These are phyloP conservation scores for Platichthys flesus DNA, from an alignment of 2,113 vertebrate genomes.

Conservation along the genomic window DNA sequence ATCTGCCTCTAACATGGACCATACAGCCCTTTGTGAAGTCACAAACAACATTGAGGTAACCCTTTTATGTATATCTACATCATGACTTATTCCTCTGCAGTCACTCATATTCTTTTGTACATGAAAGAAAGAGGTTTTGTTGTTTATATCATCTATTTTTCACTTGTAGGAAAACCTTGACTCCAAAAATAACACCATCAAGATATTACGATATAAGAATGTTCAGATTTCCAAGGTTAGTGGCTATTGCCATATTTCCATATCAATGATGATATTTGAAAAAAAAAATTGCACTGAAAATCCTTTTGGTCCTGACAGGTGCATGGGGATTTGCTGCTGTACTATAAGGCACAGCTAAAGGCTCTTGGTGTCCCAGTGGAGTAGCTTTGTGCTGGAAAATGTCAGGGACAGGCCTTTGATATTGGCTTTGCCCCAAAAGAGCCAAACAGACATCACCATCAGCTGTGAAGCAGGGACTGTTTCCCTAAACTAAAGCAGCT, in stretches of 20 bases:
- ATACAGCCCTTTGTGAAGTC: constrained; percentile 74
- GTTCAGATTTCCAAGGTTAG: constrained; percentile 48
- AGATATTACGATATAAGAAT: constrained; percentile 33
- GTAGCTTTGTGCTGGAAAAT: not conserved
- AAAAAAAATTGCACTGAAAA: not conserved
- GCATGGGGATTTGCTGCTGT: constrained; percentile 34
- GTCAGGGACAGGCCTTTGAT: not conserved
- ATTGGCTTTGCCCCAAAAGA: not conserved
- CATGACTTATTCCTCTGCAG: not conserved
- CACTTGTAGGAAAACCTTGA: constrained; percentile 41
- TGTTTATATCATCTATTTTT: not conserved
- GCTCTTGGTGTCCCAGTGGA: constrained; percentile 16
- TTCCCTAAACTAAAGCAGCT: no score
- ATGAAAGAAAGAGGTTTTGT: not conserved
- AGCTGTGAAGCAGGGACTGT: no score
- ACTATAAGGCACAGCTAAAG: constrained; percentile 21
- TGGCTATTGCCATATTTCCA: not conserved
- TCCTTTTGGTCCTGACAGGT: constrained; percentile 26
- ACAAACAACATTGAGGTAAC: constrained; percentile 87
- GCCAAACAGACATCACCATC: not conserved
- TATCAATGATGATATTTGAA: not conserved
- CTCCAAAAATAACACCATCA: constrained; percentile 37
- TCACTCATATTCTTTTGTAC: not conserved
- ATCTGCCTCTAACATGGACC: constrained; percentile 85
- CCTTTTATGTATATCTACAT: not conserved